Conservation (phyloP, 1,140 invertebrate genomes). For the Cherax destructor region DNA sequence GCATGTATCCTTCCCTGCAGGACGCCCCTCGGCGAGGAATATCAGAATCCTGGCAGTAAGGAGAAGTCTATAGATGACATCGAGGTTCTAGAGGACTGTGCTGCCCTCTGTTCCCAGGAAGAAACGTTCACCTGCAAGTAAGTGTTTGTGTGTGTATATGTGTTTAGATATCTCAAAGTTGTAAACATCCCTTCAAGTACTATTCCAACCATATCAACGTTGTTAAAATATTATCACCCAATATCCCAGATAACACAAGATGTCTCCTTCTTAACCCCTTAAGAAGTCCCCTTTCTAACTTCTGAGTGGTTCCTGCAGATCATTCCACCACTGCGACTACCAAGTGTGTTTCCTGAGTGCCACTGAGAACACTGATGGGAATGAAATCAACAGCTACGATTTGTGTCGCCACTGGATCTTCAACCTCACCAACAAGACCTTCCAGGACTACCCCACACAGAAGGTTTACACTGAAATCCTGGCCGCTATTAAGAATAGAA, state of each 20-base stretch:
- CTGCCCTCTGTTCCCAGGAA: slow-evolving; percentile 26
- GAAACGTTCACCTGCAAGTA: neutral
- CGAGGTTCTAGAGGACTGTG: neutral
- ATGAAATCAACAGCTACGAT: neutral
- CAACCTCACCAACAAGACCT: slow-evolving; percentile 41
- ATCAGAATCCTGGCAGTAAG: slow-evolving; percentile 25
- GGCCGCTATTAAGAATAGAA: slow-evolving; percentile 7
- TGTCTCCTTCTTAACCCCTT: too few species aligned
- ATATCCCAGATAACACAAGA: too few species aligned
- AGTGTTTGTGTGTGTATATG: too few species aligned
- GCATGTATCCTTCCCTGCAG: neutral
- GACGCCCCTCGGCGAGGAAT: neutral
- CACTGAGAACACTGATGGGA: slow-evolving; percentile 17
- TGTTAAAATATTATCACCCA: too few species aligned
- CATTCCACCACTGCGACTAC: slow-evolving; percentile 61
- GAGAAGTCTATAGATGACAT: slow-evolving; percentile 2
- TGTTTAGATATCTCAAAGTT: too few species aligned
- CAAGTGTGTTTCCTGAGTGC: slow-evolving; percentile 49
- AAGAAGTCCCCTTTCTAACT: neutral
- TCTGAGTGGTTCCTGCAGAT: neutral
- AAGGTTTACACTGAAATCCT: slow-evolving; percentile 7
- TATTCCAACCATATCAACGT: too few species aligned
- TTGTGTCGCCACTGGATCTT: slow-evolving; percentile 49
- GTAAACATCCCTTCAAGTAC: too few species aligned
- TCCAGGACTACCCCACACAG: slow-evolving; percentile 30